phyloP scores from a whole-genome alignment of 2,797 vertebrate genomes.

The Clarias pachynema region DNA sequence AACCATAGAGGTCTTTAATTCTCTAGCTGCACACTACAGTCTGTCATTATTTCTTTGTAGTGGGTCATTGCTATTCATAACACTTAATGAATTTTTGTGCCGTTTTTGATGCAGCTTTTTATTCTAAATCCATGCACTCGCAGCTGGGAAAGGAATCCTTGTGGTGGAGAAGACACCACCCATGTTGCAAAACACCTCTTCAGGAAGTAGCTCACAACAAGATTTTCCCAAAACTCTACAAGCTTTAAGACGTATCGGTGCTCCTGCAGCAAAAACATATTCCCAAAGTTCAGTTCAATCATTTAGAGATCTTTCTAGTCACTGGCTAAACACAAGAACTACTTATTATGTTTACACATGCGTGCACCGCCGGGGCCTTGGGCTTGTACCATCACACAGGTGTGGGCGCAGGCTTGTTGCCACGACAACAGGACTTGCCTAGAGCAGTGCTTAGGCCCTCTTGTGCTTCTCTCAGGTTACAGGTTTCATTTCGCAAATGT shows the following conservation, averaged over 20 bases:
- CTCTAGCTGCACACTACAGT: not conserved
- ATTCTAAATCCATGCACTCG: not conserved
- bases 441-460: constrained; percentile 33
- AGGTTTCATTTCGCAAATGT: constrained; percentile 48
- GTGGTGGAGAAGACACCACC: constrained; percentile 1
- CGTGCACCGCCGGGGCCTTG: not conserved
- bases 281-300: not conserved
- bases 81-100: not conserved
- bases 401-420: constrained; percentile 43
- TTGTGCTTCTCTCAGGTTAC: constrained; percentile 51
- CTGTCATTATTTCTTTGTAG: too few relatives aligned
- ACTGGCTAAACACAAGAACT: not conserved
- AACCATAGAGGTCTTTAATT: not conserved
- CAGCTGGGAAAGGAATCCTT: not conserved
- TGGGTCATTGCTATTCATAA: not conserved
- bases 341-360: not conserved
- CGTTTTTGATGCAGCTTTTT: not conserved
- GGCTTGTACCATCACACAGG: constrained; percentile 41
- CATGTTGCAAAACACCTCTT: not conserved
- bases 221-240: not conserved
- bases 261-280: not conserved
- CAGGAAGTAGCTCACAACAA: not conserved
- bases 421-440: constrained; percentile 47
- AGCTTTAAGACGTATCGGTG: not conserved
- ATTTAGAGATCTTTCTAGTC: not conserved